Conservation (phyloP, 1,140 invertebrate species). For the Drosophila navojoa region DNA sequence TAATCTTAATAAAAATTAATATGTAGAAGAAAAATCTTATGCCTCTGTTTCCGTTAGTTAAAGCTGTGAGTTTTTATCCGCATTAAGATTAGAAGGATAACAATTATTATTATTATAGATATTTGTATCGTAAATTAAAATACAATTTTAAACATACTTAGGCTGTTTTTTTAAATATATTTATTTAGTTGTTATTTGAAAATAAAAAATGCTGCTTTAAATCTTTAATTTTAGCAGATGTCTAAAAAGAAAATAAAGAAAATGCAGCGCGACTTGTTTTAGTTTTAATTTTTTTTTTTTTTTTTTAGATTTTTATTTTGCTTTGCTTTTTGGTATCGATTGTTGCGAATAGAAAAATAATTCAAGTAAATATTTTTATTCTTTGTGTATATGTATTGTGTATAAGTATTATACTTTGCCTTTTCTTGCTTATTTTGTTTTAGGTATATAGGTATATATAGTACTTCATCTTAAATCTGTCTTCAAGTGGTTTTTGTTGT, state of each 20-base stretch:
- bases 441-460: constrained; percentile 57
- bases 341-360: constrained; percentile 81
- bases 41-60: constrained; percentile 78
- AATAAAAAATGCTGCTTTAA: too few relatives aligned
- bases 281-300: constrained; percentile 53
- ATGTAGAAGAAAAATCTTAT: constrained; percentile 82
- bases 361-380: constrained; percentile 72
- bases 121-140: constrained; percentile 23
- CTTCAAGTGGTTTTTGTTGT: constrained; percentile 14
- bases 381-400: constrained; percentile 48
- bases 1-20: constrained; percentile 82
- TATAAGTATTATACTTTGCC: constrained; percentile 77
- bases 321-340: constrained; percentile 51
- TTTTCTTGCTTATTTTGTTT: constrained; percentile 55
- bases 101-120: constrained; percentile 52
- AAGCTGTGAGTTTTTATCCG: constrained; percentile 83
- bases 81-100: constrained; percentile 78
- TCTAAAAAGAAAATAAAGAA: constrained; percentile 43
- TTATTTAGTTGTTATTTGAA: constrained; percentile 7
- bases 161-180: constrained; percentile 45
- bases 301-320: constrained; percentile 22
- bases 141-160: constrained; percentile 63
- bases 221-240: too few relatives aligned
- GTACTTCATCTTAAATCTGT: constrained; percentile 26
- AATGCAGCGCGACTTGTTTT: constrained; percentile 62